A percentile compares a stretch with the other conserved stretches of the same genome.
Conservation (phyloP, 2,888 invertebrate genomes). For the Kuschelorhynchus macadamiae region DNA sequence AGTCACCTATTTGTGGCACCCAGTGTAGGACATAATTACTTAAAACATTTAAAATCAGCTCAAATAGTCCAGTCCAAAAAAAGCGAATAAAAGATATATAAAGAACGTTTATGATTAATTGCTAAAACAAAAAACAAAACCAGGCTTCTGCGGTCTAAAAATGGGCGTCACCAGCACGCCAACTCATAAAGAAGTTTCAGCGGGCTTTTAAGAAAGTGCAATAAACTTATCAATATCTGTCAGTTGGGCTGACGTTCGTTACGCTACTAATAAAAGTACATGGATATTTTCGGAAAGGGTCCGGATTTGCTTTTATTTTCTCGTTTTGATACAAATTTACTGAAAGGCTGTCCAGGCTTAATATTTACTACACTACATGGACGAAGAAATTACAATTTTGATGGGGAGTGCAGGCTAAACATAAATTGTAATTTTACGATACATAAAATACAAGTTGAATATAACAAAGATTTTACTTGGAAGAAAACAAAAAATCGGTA, state of each 20-base stretch:
- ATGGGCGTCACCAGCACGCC: background rate
- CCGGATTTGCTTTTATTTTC: background rate
- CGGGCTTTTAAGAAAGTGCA: constrained; percentile 6
- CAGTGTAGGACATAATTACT: no score
- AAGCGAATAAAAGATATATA: no score
- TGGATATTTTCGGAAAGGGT: constrained; percentile 2
- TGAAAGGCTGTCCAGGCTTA: no score
- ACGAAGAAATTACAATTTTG: background rate
- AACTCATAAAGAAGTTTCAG: constrained; percentile 8
- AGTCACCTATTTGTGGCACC: no score
- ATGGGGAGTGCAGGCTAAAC: background rate
- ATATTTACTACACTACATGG: background rate
- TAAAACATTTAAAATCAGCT: no score
- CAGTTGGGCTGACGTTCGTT: background rate
- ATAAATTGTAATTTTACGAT: no score
- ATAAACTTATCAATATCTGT: constrained; percentile 14
- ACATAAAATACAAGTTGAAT: no score
- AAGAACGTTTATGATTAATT: background rate
- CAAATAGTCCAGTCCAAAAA: no score
- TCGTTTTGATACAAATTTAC: no score
- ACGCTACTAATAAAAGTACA: background rate
- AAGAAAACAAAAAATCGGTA: no score
- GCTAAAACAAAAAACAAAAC: background rate
- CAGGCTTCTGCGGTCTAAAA: constrained; percentile 6
- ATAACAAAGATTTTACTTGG: no score